Conservation (phyloP, 2,888 invertebrate species). For the Drosophila buzzatii region DNA sequence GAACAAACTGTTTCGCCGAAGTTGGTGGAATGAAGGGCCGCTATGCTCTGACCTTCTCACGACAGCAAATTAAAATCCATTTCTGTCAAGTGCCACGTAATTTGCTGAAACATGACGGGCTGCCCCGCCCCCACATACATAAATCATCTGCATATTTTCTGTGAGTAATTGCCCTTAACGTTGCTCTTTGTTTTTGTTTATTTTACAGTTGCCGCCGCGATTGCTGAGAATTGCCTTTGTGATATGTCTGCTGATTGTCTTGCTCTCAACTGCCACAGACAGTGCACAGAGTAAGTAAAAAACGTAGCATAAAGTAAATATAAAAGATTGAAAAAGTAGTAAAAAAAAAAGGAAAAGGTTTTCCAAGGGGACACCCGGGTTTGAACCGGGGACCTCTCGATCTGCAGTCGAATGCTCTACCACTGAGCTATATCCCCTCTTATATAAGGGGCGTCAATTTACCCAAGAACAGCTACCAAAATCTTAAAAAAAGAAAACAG, state of each 20-base stretch:
- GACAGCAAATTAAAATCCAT: constrained; percentile 34
- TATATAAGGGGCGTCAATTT: constrained; percentile 45
- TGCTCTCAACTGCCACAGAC: constrained; percentile 87
- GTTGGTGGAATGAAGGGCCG: constrained; percentile 40
- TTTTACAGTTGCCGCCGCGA: constrained; percentile 88
- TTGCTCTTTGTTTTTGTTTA: constrained; percentile 32
- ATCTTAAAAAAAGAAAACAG: background rate
- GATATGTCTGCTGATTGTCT: constrained; percentile 86
- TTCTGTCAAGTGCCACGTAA: constrained; percentile 75
- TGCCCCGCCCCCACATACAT: constrained; percentile 56
- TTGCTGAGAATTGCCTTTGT: constrained; percentile 87
- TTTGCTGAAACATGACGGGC: constrained; percentile 68
- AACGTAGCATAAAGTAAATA: background rate
- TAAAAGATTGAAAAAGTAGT: background rate
- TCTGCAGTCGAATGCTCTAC: constrained; percentile 82
- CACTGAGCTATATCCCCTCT: constrained; percentile 78
- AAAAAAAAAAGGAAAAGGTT: constrained; percentile 29
- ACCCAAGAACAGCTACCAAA: constrained; percentile 42
- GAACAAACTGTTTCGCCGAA: constrained; percentile 39
- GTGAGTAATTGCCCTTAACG: constrained; percentile 59
- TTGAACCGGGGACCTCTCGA: constrained; percentile 82
- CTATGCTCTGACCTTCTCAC: constrained; percentile 56
- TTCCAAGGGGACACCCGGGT: constrained; percentile 75
- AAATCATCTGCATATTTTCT: constrained; percentile 52
- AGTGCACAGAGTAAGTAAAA: constrained; percentile 87